Percentiles rank a stretch among this genome's conserved stretches.
These are phyloP conservation scores for Clarias magur DNA, from an alignment of 2,113 vertebrate genomes.

Conservation along the genomic window DNA sequence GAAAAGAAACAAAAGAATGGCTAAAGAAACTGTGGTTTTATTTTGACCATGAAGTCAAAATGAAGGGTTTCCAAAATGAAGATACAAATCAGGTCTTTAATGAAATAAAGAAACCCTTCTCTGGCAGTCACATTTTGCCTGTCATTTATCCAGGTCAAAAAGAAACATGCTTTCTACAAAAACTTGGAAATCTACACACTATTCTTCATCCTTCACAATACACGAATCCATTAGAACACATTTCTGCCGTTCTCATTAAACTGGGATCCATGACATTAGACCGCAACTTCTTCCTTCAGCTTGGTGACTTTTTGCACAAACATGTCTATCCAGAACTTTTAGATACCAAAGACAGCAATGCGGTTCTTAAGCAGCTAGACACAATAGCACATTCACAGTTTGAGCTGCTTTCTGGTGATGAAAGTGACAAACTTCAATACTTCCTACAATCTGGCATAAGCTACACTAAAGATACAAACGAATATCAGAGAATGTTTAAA, in stretches of 20 bases:
- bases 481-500: slow-evolving; percentile 61
- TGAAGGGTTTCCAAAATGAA: accelerated
- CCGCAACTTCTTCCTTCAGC: accelerated
- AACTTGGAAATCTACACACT: slow-evolving; percentile 64
- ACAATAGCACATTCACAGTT: slow-evolving; percentile 58
- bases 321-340: slow-evolving; percentile 52
- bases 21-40: slow-evolving; percentile 68
- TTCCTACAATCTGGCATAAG: slow-evolving; percentile 59
- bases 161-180: slow-evolving; percentile 52
- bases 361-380: slow-evolving; percentile 68
- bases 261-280: slow-evolving; percentile 71
- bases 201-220: slow-evolving; percentile 52
- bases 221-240: accelerated
- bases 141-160: slow-evolving; percentile 56
- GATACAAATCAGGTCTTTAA: not conserved
- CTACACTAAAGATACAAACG: not conserved
- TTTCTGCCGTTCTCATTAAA: slow-evolving; percentile 63
- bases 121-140: slow-evolving; percentile 69
- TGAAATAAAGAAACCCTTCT: slow-evolving; percentile 57
- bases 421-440: slow-evolving; percentile 53
- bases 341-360: slow-evolving; percentile 51
- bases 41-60: slow-evolving; percentile 54
- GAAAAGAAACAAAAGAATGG: slow-evolving; percentile 55
- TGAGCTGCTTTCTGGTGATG: slow-evolving; percentile 43
- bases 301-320: accelerated